phyloP scores from a whole-genome alignment of 2,113 vertebrate genomes.

The Alethe castanea region DNA sequence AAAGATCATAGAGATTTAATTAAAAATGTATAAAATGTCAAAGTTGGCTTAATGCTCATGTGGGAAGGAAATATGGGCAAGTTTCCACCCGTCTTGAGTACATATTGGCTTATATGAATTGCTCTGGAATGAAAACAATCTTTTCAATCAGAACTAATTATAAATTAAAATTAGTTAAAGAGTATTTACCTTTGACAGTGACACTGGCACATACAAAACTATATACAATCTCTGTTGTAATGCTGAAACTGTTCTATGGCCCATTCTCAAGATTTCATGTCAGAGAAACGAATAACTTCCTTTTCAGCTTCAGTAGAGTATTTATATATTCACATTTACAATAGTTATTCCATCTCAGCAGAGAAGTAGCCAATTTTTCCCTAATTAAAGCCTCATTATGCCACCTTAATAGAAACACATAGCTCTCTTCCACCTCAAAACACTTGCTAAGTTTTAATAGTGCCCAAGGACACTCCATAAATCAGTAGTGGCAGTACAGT shows the following conservation, averaged over 20 bases:
- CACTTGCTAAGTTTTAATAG: background rate
- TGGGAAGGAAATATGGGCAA: background rate
- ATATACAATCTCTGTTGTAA: background rate
- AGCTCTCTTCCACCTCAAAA: background rate
- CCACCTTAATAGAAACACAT: background rate
- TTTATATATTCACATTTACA: background rate
- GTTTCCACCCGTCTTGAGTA: background rate
- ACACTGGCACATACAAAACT: background rate
- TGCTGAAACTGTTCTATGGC: background rate
- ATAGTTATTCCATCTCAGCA: background rate
- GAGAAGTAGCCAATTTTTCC: background rate
- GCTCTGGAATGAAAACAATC: background rate
- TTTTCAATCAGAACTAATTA: background rate
- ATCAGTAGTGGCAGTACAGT: background rate
- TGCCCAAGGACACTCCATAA: background rate
- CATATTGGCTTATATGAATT: background rate
- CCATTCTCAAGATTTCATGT: background rate
- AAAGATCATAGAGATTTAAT: slow-evolving; percentile 39
- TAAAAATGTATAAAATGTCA: background rate
- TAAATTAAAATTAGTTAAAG: background rate
- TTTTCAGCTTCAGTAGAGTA: background rate
- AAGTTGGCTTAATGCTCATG: background rate
- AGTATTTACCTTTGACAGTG: background rate
- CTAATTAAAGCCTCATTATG: slow-evolving; percentile 11
- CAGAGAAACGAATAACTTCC: background rate